Evolutionary conservation across 1,140 invertebrate genomes (phyloP).

Genomic region (Battus philenor): DNA sequence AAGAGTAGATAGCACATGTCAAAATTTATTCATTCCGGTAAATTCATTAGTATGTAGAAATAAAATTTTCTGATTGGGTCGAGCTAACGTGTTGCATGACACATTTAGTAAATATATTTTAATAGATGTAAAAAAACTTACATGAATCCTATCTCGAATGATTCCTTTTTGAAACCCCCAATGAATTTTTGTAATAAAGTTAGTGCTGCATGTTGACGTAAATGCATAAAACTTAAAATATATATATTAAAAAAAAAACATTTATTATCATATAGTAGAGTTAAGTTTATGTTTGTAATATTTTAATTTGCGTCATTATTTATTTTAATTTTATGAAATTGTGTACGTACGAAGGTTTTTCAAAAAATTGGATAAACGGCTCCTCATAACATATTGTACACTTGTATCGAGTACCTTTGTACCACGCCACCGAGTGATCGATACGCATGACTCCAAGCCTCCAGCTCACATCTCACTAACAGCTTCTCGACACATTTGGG

Average conservation of each 20-base stretch:
- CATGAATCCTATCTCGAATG: constrained; percentile 9
- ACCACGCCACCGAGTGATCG: constrained; percentile 75
- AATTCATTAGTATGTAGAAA: constrained; percentile 53
- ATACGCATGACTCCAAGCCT: constrained; percentile 72
- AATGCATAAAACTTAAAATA: constrained; percentile 4
- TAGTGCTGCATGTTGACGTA: constrained; percentile 20
- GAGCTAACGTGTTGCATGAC: constrained; percentile 53
- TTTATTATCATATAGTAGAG: constrained; percentile 3
- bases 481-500: constrained; percentile 70
- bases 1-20: constrained; percentile 31
- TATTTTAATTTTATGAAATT: constrained; percentile 19
- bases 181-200: constrained; percentile 5
- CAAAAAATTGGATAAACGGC: constrained; percentile 43
- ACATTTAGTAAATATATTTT: constrained; percentile 24
- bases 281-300: constrained; percentile 18
- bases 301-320: constrained; percentile 22
- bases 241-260: constrained; percentile 2
- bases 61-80: constrained; percentile 40
- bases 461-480: constrained; percentile 72
- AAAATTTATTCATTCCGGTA: constrained; percentile 32
- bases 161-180: constrained; percentile 3
- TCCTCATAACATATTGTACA: constrained; percentile 57
- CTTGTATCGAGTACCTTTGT: constrained; percentile 66
- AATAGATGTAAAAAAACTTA: constrained; percentile 10
- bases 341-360: constrained; percentile 2